Evolutionary conservation across 2,888 invertebrate genomes (phyloP).

Genomic region (Drosophila niveifrons): DNA sequence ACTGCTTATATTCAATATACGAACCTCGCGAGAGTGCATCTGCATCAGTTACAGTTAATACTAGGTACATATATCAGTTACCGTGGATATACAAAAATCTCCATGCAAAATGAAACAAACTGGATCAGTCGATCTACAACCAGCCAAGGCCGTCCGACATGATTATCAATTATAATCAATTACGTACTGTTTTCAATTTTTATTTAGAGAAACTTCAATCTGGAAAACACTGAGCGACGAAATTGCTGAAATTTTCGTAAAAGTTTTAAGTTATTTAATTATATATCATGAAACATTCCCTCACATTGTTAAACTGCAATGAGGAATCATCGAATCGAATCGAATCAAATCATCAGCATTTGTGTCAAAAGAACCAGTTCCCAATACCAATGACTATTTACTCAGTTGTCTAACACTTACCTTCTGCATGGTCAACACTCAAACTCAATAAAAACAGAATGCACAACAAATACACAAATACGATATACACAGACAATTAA

Average conservation of each 20-base stretch:
- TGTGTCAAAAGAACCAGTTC: slow-evolving; percentile 41
- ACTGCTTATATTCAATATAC: slow-evolving; percentile 11
- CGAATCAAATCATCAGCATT: slow-evolving; percentile 43
- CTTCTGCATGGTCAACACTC: slow-evolving; percentile 52
- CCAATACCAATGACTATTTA: slow-evolving; percentile 28
- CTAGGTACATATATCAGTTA: slow-evolving; percentile 31
- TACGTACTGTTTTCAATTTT: slow-evolving; percentile 48
- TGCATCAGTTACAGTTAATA: slow-evolving; percentile 39
- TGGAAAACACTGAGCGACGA: slow-evolving; percentile 56
- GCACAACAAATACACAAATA: slow-evolving; percentile 16
- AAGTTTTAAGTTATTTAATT: slow-evolving; percentile 63
- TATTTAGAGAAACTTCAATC: slow-evolving; percentile 59
- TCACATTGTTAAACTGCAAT: slow-evolving; percentile 64
- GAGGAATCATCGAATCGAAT: too few species aligned
- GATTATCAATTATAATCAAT: slow-evolving; percentile 15
- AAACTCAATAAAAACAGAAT: slow-evolving; percentile 42
- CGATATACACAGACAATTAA: slow-evolving; percentile 4
- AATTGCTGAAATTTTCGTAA: slow-evolving; percentile 64
- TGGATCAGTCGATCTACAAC: slow-evolving; percentile 25
- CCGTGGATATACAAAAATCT: slow-evolving; percentile 19
- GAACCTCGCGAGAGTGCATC: slow-evolving; percentile 38
- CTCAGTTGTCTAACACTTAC: slow-evolving; percentile 28
- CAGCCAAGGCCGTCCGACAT: slow-evolving; percentile 46
- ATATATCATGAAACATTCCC: slow-evolving; percentile 82
- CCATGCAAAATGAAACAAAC: slow-evolving; percentile 4